Base-by-base conservation (phyloP, 2,113 vertebrate species). In the Taurulus bubalis region DNA sequence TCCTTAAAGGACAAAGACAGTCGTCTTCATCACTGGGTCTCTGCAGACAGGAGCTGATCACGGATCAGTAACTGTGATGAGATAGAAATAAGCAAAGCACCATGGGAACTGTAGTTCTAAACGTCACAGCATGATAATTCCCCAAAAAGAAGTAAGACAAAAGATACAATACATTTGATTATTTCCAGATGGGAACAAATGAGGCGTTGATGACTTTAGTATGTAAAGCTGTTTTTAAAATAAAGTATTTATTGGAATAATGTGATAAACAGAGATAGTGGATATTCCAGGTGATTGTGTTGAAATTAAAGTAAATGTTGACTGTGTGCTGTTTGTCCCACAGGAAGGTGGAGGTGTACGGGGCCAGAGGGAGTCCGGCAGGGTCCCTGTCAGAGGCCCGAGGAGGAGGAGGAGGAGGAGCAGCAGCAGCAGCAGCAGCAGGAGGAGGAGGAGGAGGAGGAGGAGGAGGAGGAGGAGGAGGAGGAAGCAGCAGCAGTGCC, bases 341-440 rank as follows among this genome's bases (percentile, higher is more conserved):
- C 89, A 99, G 98, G 96, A 96, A 94, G 89, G 87, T 71, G 40
- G 95, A 95, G 8, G 26, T 84, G 0, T 76, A 91, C 10, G 94
- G 92, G 84, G 67, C 78, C 20, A 88, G 89, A 20, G 92, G 84
- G 77, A 88, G 90, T 89, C 91, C 94, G 10, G 89, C 90, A 11
- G 86, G 85, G 8, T 92, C 92, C 1, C 89, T 92, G 79, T 91
- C 92, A 1, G 94, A 96, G 47, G 82, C 89, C 0, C 9, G 91
- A 3, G 95, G 91, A 72, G 60, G 62, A 3, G 79, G 22, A 75
- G 65, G 24, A 93, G 78, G 92, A 15, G 60, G 49, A 92, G 55
- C 1, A 15, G 60, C 60, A 92, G 24, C 4, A 26, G 26, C 2
- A 77, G 80, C n/a, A 71, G 92, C 90, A 51, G 60, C 18, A 60